Evolutionary conservation across 2,797 vertebrate genomes (phyloP).

Genomic region (Pseudopleuronectes americanus): DNA sequence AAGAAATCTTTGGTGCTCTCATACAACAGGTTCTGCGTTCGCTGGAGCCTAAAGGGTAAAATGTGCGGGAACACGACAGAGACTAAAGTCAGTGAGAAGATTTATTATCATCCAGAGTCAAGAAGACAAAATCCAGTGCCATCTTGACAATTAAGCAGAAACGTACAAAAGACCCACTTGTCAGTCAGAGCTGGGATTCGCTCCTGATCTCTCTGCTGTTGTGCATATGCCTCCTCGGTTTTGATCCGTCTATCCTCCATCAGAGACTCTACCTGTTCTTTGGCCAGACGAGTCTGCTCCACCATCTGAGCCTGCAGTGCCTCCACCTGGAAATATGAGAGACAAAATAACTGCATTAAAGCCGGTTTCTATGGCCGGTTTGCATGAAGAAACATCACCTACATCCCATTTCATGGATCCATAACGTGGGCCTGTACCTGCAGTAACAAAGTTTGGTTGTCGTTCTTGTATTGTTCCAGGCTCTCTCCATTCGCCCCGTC

Average conservation of each 20-base stretch:
- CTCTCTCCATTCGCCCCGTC: constrained; percentile 61
- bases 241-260: constrained; percentile 90
- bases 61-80: background rate
- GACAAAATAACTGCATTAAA: background rate
- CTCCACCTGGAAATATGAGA: constrained; percentile 86
- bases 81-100: background rate
- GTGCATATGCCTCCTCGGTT: constrained; percentile 88
- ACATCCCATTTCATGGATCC: background rate
- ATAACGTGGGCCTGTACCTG: constrained; percentile 82
- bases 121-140: background rate
- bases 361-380: background rate
- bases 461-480: constrained; percentile 82
- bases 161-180: constrained; percentile 81
- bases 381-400: background rate
- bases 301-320: constrained; percentile 95
- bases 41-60: constrained; percentile 83
- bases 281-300: constrained; percentile 90
- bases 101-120: background rate
- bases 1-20: constrained; percentile 94
- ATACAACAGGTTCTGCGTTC: constrained; percentile 90
- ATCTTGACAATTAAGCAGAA: background rate
- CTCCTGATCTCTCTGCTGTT: constrained; percentile 88
- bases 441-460: constrained; percentile 86
- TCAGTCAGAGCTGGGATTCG: constrained; percentile 85
- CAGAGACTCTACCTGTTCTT: constrained; percentile 91